Conservation (phyloP, 2,113 vertebrate species). For the Ahaetulla prasina region DNA sequence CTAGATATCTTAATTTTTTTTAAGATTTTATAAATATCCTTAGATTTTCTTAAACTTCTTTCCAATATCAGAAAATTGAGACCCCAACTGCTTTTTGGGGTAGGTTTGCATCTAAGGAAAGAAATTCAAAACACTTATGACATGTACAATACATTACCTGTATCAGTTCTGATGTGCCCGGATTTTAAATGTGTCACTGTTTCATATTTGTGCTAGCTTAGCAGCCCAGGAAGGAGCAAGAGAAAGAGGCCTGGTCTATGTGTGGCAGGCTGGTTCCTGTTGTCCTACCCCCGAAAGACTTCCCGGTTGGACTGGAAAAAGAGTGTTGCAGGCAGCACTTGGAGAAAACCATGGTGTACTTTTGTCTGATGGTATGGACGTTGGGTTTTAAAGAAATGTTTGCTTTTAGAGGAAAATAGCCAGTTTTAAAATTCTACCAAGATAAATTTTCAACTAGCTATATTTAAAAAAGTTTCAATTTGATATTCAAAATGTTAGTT, state of each 20-base stretch:
- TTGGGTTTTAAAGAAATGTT: background rate
- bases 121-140: background rate
- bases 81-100: background rate
- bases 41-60: background rate
- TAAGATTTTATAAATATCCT: background rate
- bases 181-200: background rate
- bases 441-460: background rate
- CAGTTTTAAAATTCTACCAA: background rate
- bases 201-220: slow-evolving; percentile 67
- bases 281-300: slow-evolving; percentile 80
- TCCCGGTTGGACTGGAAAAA: slow-evolving; percentile 75
- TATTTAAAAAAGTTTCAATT: background rate
- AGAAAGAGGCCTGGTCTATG: slow-evolving; percentile 84
- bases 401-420: background rate
- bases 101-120: background rate
- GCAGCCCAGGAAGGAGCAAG: slow-evolving; percentile 75
- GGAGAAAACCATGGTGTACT: slow-evolving; percentile 84
- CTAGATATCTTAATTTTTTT: background rate
- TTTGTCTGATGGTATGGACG: slow-evolving; percentile 81
- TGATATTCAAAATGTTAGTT: background rate
- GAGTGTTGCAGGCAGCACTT: slow-evolving; percentile 86
- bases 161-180: background rate
- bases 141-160: background rate
- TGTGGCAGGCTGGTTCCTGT: slow-evolving; percentile 87
- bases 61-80: background rate